A percentile compares a stretch with the other conserved stretches of the same genome.
Evolutionary conservation across 2,888 invertebrate species (phyloP).

Genomic region (Chrysodeixis includens): DNA sequence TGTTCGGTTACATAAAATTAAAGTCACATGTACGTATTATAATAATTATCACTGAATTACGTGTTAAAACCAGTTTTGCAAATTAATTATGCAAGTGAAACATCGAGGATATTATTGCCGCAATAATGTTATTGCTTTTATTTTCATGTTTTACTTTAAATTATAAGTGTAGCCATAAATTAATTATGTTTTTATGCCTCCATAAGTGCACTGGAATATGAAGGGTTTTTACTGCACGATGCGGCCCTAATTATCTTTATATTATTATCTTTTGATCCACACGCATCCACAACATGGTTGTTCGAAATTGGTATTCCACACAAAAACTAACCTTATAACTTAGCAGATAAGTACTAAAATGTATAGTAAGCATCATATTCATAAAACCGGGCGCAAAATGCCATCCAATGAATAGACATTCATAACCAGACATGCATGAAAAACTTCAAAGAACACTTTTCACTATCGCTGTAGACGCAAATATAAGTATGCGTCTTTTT

Average conservation of each 20-base stretch:
- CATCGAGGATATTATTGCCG: not conserved
- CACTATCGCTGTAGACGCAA: conserved; percentile 24
- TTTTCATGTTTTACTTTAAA: not conserved
- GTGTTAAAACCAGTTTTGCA: not conserved
- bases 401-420: conserved; percentile 40
- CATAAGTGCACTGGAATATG: not conserved
- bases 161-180: not conserved
- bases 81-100: not conserved
- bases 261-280: not conserved
- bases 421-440: conserved; percentile 24
- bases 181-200: not conserved
- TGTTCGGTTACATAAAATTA: not conserved
- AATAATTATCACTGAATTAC: not conserved
- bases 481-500: not conserved
- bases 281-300: not conserved
- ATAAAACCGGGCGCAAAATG: conserved; percentile 17
- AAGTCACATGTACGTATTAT: not conserved
- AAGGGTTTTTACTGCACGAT: not conserved
- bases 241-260: conserved; percentile 1
- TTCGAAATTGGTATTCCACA: not conserved
- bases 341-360: not conserved
- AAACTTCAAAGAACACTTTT: conserved; percentile 27
- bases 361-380: conserved; percentile 19
- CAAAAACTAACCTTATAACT: not conserved
- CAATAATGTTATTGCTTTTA: not conserved